phyloP scores from a whole-genome alignment of 2,113 vertebrate genomes.

The Dendrocopos noguchii region DNA sequence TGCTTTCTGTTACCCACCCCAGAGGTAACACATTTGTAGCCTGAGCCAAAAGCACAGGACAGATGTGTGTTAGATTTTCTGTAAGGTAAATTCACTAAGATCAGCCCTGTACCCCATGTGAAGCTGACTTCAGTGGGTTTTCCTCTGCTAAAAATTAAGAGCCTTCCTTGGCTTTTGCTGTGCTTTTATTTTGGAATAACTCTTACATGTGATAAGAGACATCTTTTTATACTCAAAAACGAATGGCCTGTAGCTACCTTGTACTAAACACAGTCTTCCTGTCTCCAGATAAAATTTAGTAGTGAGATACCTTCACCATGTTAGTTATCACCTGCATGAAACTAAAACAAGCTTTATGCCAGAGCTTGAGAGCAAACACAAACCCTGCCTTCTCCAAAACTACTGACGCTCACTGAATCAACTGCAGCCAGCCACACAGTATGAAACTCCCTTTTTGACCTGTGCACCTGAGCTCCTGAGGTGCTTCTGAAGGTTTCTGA shows the following conservation, averaged over 20 bases:
- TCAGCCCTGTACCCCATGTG: background rate
- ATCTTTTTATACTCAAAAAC: background rate
- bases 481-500: background rate
- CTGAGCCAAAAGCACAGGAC: background rate
- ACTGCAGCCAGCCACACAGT: background rate
- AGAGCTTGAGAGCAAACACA: background rate
- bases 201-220: background rate
- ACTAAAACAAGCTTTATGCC: background rate
- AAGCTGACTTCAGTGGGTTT: background rate
- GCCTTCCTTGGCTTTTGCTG: background rate
- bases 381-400: background rate
- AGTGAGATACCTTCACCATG: background rate
- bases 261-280: background rate
- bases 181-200: background rate
- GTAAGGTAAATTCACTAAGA: background rate
- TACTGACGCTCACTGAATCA: accelerated
- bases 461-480: background rate
- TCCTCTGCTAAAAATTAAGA: background rate
- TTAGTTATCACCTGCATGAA: background rate
- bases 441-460: background rate
- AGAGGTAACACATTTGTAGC: background rate
- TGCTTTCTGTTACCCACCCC: background rate
- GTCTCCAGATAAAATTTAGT: background rate
- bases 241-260: background rate
- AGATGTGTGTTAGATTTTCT: background rate